Conservation (phyloP, 2,888 invertebrate species). For the Eupsilia transversa region DNA sequence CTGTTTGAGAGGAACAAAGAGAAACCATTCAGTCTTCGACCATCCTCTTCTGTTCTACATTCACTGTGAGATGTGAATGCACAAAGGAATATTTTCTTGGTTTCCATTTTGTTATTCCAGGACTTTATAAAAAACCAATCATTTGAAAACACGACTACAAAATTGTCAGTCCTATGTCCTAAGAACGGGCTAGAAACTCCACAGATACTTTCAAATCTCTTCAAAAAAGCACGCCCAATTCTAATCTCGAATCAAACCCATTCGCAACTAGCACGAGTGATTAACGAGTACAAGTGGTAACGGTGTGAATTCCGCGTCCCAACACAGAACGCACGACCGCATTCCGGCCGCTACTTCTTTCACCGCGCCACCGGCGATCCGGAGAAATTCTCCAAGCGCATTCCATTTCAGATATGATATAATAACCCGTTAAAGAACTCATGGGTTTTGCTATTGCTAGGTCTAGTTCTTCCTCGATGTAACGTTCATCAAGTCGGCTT, state of each 20-base stretch:
- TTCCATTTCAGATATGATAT: slow-evolving; percentile 75
- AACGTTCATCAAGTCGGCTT: slow-evolving; percentile 17
- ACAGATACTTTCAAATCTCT: not conserved
- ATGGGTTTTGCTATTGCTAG: slow-evolving; percentile 66
- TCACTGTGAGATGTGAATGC: not conserved
- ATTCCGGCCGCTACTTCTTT: slow-evolving; percentile 77
- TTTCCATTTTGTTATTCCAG: not conserved
- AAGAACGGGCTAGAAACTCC: not conserved
- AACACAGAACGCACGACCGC: slow-evolving; percentile 72
- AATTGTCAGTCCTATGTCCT: not conserved
- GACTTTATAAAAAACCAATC: not conserved
- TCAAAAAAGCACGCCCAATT: slow-evolving; percentile 11
- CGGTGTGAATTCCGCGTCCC: slow-evolving; percentile 68
- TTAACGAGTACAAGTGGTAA: slow-evolving; percentile 70
- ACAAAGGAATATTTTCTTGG: not conserved
- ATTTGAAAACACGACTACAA: not conserved
- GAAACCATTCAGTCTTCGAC: not conserved
- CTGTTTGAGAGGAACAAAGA: too few relatives aligned
- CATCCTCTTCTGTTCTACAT: not conserved
- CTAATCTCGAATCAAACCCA: slow-evolving; percentile 56
- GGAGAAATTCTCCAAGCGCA: slow-evolving; percentile 78
- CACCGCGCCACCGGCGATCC: slow-evolving; percentile 69
- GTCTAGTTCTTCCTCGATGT: slow-evolving; percentile 52
- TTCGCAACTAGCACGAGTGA: slow-evolving; percentile 57
- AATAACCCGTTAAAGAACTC: slow-evolving; percentile 72